Evolutionary conservation across 2,888 invertebrate genomes (phyloP).

Genomic region (Dasypolia templi): DNA sequence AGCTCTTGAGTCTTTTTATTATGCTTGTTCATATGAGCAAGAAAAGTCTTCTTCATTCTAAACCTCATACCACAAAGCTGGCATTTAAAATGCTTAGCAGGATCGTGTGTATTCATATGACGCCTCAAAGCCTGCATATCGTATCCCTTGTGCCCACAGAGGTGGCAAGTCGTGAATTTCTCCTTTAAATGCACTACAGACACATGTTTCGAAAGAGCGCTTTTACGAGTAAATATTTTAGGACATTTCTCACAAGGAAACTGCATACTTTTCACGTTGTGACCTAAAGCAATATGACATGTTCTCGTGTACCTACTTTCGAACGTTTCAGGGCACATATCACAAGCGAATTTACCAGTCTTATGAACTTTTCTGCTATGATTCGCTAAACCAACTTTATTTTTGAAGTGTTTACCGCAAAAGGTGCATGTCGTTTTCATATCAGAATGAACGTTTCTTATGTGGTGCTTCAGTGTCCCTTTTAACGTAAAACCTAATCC

Average conservation of each 20-base stretch:
- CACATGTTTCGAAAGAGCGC: conserved; percentile 32
- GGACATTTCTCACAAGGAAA: conserved; percentile 39
- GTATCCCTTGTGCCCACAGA: conserved; percentile 59
- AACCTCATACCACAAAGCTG: conserved; percentile 82
- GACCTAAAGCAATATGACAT: conserved; percentile 31
- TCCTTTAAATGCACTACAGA: conserved; percentile 57
- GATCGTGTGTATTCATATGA: conserved; percentile 54
- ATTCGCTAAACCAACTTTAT: conserved; percentile 32
- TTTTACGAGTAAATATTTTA: conserved; percentile 41
- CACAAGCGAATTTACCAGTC: conserved; percentile 45
- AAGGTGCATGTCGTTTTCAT: conserved; percentile 39
- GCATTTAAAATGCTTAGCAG: conserved; percentile 76
- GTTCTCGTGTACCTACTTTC: conserved; percentile 32
- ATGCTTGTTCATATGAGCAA: conserved; percentile 43
- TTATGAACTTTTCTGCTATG: conserved; percentile 49
- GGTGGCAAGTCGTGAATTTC: conserved; percentile 55
- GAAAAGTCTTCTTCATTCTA: conserved; percentile 50
- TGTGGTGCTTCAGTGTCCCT: conserved; percentile 70
- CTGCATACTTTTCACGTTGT: conserved; percentile 36
- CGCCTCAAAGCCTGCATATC: conserved; percentile 43
- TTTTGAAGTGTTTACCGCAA: conserved; percentile 44
- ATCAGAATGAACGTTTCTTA: conserved; percentile 64
- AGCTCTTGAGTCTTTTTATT: not conserved
- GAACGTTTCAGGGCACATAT: conserved; percentile 42
- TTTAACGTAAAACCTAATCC: conserved; percentile 73